Percentiles rank a stretch among this genome's conserved stretches.
Conservation (phyloP, 2,113 vertebrate genomes). For the Todiramphus saurophagus region DNA sequence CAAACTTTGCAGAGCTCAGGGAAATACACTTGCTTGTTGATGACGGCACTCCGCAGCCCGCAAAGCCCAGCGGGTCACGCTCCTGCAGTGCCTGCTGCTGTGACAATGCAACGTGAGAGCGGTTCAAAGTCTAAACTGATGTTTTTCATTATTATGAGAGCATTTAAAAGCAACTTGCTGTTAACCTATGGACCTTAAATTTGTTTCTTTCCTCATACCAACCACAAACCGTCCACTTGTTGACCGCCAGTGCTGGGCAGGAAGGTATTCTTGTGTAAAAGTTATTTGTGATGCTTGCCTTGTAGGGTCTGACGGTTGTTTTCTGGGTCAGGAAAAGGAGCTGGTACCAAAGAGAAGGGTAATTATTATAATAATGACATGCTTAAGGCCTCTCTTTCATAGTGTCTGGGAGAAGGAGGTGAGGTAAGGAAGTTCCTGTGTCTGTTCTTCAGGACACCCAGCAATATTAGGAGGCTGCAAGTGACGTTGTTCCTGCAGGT, state of each 20-base stretch:
- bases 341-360: background rate
- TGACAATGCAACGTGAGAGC: background rate
- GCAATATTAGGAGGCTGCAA: accelerated
- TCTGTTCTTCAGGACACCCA: background rate
- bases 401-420: background rate
- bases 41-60: accelerated
- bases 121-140: background rate
- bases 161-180: background rate
- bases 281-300: background rate
- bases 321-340: background rate
- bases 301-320: background rate
- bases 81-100: background rate
- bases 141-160: background rate
- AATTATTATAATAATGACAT: no score
- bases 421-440: background rate
- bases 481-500: background rate
- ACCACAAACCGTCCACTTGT: background rate
- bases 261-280: background rate
- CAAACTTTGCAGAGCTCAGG: background rate
- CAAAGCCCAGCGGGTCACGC: background rate
- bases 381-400: background rate
- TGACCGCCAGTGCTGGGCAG: background rate
- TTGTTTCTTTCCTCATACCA: background rate
- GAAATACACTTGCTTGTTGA: background rate
- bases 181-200: background rate